Evolutionary conservation across 2,888 invertebrate species (phyloP), one percentile per base, ranked within the genome.

Genomic region (Hirtodrosophila cameraria): DNA sequence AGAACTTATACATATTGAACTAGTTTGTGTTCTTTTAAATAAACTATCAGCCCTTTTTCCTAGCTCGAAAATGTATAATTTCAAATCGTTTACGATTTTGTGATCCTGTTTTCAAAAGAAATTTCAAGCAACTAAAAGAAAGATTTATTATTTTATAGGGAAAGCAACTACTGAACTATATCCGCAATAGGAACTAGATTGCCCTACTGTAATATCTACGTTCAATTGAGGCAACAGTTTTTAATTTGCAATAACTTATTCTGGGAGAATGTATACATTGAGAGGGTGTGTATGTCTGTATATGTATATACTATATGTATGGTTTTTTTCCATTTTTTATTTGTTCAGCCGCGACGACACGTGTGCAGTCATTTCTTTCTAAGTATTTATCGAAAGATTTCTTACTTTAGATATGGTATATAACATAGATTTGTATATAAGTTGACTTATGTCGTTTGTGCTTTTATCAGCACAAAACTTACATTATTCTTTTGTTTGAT

Each of bases 301-400:
- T 35, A 12, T 41, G 15, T 20, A 7, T 20, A 13, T 55, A 18
- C 38, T 42, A 45, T 15, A 6, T 13, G 18, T 27, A 23, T 50
- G 3, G 8, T 18, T 11, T 27, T 31, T 43, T 50, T 46, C 13
- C 20, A 41, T 45, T 53, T 49, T 45, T 30, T 60, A 55, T 69
- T 73, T 83, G 39, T 52, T 64, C 75, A 75, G 68, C 59, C 45
- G 75, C 31, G 33, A 39, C 16, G 43, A 78, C 85, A 85, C 72
- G 79, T 79, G 57, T 16, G 6, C 12, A 23, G 13, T n/a, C 16
- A 28, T 43, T 36, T 61, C 30, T 50, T 42, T 31, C 20, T 20
- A 27, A 43, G 41, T 35, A 45, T 39, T 43, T 52, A 31, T 30
- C 8, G 8, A 33, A n/a, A n/a, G 31, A 38, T 28, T 48, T 48